Conservation (phyloP, 1,140 invertebrate genomes). For the Zaprionus capensis region DNA sequence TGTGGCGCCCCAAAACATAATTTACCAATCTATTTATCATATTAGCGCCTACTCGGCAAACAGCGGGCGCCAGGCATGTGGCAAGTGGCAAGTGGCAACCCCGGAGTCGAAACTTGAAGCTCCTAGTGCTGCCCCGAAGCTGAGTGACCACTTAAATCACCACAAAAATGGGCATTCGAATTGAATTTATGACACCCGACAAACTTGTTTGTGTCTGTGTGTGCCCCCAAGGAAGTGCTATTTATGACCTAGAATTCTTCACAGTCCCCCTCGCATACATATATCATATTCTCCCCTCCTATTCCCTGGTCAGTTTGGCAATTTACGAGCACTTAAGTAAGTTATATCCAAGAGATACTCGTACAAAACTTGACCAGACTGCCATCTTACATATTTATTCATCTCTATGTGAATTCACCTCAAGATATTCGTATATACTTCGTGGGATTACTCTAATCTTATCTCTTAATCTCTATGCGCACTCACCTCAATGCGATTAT, state of each 20-base stretch:
- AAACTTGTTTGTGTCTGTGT: conserved; percentile 45
- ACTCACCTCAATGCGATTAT: conserved; percentile 87
- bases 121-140: conserved; percentile 1
- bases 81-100: conserved; percentile 11
- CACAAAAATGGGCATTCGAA: conserved; percentile 81
- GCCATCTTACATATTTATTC: conserved; percentile 13
- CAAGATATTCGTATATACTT: no score
- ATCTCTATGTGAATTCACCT: background rate
- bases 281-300: conserved; percentile 12
- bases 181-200: conserved; percentile 79
- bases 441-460: background rate
- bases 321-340: conserved; percentile 76
- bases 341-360: conserved; percentile 32
- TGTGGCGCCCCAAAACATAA: conserved; percentile 60
- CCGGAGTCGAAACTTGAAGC: conserved; percentile 16
- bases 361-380: conserved; percentile 49
- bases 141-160: conserved; percentile 82
- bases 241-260: conserved; percentile 52
- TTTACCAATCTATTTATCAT: conserved; percentile 83
- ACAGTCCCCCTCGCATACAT: background rate
- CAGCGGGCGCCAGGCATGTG: conserved; percentile 23
- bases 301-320: conserved; percentile 59
- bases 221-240: conserved; percentile 60
- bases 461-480: conserved; percentile 10
- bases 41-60: conserved; percentile 63